A percentile compares a stretch with the other conserved stretches of the same genome.
phyloP scores from a whole-genome alignment of 1,140 invertebrate genomes.

The Heterodera schachtii region DNA sequence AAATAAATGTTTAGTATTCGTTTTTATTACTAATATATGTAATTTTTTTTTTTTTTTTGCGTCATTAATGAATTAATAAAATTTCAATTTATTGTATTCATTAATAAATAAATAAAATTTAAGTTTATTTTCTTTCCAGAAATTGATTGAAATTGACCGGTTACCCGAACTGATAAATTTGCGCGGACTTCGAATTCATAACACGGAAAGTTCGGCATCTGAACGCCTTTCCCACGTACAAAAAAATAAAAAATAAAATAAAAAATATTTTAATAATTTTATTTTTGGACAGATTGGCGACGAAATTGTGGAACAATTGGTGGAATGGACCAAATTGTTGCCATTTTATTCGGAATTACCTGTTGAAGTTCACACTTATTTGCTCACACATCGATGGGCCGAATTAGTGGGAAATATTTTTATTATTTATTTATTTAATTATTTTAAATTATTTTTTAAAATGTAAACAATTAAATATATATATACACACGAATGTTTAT shows the following conservation, averaged over 20 bases:
- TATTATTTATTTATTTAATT: not conserved
- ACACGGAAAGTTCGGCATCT: constrained; percentile 59
- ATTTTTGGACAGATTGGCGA: constrained; percentile 52
- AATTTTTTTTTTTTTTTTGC: no score
- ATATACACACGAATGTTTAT: no score
- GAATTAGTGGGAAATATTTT: constrained; percentile 49
- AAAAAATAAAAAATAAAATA: no score
- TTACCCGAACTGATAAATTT: constrained; percentile 60
- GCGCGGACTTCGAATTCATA: constrained; percentile 77
- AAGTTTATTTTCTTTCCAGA: constrained; percentile 46
- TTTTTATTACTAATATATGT: no score
- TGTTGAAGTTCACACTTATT: constrained; percentile 83
- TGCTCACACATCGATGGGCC: constrained; percentile 90
- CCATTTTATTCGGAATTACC: constrained; percentile 93
- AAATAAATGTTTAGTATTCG: no score
- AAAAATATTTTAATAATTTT: not conserved
- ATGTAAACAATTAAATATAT: constrained; percentile 37
- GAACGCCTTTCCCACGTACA: constrained; percentile 51
- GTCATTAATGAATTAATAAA: no score
- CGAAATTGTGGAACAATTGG: constrained; percentile 77
- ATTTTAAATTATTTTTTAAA: constrained; percentile 6
- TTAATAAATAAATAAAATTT: no score
- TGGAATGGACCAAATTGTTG: constrained; percentile 95
- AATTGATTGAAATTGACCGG: constrained; percentile 62
- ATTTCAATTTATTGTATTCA: no score